Percentiles rank a stretch among this genome's conserved stretches.
Evolutionary conservation across 1,140 invertebrate species (phyloP).

Genomic region (Uloborus diversus): DNA sequence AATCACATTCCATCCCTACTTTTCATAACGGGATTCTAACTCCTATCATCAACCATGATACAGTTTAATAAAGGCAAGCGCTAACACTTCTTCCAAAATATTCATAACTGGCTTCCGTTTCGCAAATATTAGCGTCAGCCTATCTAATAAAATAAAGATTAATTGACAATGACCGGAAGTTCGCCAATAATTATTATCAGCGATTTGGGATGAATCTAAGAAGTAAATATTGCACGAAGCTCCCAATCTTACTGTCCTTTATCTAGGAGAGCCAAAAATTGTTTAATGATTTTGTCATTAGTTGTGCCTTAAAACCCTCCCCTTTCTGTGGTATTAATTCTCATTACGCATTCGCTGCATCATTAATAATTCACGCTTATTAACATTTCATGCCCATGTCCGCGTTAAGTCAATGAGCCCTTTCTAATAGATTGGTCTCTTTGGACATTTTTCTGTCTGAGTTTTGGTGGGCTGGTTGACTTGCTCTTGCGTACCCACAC

Average conservation of each 20-base stretch:
- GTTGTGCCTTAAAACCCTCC: constrained; percentile 16
- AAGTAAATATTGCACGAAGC: constrained; percentile 23
- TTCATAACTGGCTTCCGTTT: too few species aligned
- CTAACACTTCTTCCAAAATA: too few species aligned
- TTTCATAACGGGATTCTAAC: too few species aligned
- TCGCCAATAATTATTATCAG: constrained; percentile 22
- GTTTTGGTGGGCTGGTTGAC: not conserved
- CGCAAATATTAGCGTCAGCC: not conserved
- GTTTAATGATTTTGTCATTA: constrained; percentile 49
- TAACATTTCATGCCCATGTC: constrained; percentile 40
- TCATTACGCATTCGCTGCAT: constrained; percentile 19
- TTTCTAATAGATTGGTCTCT: too few species aligned
- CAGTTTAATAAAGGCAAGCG: too few species aligned
- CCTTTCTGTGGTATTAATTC: constrained; percentile 20
- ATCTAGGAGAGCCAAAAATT: constrained; percentile 16
- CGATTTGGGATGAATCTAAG: constrained; percentile 20
- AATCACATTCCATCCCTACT: not conserved
- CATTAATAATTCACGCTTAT: constrained; percentile 40
- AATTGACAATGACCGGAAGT: constrained; percentile 29
- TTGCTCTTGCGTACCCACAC: too few species aligned
- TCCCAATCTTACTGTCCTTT: not conserved
- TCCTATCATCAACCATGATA: too few species aligned
- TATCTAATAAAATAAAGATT: not conserved
- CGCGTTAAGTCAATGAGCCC: not conserved
- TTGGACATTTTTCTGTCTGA: not conserved